Evolutionary conservation across 2,797 vertebrate genomes (phyloP).

Genomic region (Cephalopachus bancanus): DNA sequence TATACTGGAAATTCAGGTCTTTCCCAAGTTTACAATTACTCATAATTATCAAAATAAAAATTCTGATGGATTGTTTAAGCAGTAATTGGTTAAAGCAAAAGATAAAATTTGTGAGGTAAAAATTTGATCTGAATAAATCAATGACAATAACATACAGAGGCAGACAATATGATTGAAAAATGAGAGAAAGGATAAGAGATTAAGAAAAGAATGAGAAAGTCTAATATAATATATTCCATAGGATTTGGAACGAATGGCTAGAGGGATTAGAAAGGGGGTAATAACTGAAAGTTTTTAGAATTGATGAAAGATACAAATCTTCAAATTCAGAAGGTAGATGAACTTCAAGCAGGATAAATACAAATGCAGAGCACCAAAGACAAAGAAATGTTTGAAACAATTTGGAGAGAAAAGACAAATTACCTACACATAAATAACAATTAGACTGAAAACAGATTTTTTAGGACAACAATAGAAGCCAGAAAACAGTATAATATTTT

Average conservation of each 20-base stretch:
- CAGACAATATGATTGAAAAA: background rate
- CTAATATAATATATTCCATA: background rate
- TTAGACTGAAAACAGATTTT: background rate
- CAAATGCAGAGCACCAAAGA: background rate
- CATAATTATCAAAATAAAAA: slow-evolving; percentile 56
- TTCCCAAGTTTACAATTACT: slow-evolving; percentile 34
- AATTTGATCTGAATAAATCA: background rate
- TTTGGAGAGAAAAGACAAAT: background rate
- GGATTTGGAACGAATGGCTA: background rate
- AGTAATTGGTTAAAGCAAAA: background rate
- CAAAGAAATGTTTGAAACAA: background rate
- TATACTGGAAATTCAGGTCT: background rate
- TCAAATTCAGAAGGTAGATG: background rate
- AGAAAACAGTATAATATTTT: background rate
- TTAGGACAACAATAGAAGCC: background rate
- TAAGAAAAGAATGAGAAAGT: background rate
- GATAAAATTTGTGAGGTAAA: background rate
- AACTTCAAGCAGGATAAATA: background rate
- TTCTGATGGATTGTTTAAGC: background rate
- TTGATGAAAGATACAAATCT: background rate
- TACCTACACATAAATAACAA: background rate
- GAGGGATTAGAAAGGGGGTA: background rate
- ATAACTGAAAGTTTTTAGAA: background rate
- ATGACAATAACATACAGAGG: background rate
- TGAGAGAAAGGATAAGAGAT: background rate